Evolutionary conservation across 2,888 invertebrate genomes (phyloP).

Genomic region (Pyrrhosoma nymphula): DNA sequence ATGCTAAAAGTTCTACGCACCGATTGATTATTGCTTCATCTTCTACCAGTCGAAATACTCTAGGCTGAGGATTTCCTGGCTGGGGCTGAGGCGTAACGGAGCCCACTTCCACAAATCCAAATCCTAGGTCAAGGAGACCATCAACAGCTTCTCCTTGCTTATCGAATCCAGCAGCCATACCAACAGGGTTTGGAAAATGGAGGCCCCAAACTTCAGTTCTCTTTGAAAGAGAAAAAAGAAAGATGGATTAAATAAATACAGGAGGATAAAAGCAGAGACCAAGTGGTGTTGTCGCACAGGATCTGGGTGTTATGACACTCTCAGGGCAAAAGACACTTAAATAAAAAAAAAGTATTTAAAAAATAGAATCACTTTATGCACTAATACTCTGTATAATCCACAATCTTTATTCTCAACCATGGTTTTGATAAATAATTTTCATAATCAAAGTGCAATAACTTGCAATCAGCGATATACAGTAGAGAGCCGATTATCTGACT

Average conservation of each 20-base stretch:
- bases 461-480: no score
- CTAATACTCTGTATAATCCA: no score
- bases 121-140: constrained; percentile 91
- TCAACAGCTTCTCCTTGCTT: constrained; percentile 96
- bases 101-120: constrained; percentile 97
- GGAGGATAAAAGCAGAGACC: not conserved
- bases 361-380: no score
- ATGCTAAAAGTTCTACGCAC: constrained; percentile 76
- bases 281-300: no score
- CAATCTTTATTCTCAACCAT: no score
- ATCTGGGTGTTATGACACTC: no score
- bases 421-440: no score
- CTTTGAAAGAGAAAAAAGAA: constrained; percentile 78
- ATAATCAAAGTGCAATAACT: no score
- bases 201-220: constrained; percentile 86
- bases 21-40: constrained; percentile 96
- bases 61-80: constrained; percentile 93
- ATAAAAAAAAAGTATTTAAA: no score
- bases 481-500: no score
- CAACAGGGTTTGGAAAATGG: constrained; percentile 92
- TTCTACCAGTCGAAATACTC: constrained; percentile 92
- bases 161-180: constrained; percentile 99
- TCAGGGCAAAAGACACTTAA: no score
- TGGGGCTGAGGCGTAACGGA: constrained; percentile 97
- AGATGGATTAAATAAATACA: not conserved